Evolutionary conservation across 1,140 invertebrate species (phyloP).

Genomic region (Drosophila simulans): DNA sequence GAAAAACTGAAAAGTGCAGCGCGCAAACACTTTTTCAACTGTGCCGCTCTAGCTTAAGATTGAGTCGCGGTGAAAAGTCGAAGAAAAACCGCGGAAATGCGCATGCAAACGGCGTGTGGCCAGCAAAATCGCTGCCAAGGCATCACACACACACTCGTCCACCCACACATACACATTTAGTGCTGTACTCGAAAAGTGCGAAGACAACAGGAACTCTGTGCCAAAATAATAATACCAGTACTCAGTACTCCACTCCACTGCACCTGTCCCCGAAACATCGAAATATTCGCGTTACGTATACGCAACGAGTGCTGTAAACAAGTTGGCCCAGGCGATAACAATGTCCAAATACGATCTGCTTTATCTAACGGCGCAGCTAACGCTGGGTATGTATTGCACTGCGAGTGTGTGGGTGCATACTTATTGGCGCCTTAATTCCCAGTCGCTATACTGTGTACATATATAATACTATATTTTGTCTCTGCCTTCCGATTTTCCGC

Average conservation of each 20-base stretch:
- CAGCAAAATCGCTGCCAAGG: constrained; percentile 54
- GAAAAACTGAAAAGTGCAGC: constrained; percentile 5
- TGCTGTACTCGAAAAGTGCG: constrained; percentile 41
- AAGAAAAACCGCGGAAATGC: constrained; percentile 37
- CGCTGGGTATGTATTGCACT: constrained; percentile 63
- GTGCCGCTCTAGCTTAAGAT: not conserved
- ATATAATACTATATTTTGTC: constrained; percentile 50
- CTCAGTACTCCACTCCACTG: constrained; percentile 5
- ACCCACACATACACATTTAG: constrained; percentile 54
- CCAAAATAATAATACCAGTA: constrained; percentile 23
- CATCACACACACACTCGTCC: constrained; percentile 23
- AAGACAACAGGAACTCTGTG: constrained; percentile 30
- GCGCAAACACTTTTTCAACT: not conserved
- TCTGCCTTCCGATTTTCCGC: not conserved
- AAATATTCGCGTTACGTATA: constrained; percentile 65
- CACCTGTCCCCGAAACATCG: constrained; percentile 23
- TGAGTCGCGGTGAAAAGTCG: not conserved
- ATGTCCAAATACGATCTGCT: constrained; percentile 66
- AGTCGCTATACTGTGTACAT: constrained; percentile 9
- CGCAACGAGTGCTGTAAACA: constrained; percentile 59
- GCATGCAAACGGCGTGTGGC: constrained; percentile 63
- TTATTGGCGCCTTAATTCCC: constrained; percentile 46
- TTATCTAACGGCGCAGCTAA: constrained; percentile 70
- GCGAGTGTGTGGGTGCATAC: constrained; percentile 28
- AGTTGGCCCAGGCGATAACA: constrained; percentile 40